A percentile compares a stretch with the other conserved stretches of the same genome.
phyloP scores from a whole-genome alignment of 2,113 vertebrate species.

The Hymenochirus boettgeri region DNA sequence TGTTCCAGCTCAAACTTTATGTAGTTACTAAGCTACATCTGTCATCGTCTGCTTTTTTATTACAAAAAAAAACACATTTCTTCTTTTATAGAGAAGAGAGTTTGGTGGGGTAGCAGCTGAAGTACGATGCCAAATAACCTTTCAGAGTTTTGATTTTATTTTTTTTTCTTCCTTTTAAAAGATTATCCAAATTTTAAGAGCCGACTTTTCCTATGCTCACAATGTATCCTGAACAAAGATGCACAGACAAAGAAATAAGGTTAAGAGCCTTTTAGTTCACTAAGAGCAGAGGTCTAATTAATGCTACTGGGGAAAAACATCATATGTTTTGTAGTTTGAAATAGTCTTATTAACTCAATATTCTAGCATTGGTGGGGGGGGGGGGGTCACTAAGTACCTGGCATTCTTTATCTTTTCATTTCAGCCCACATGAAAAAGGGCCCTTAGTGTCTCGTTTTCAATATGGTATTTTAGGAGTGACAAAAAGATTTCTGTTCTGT shows the following conservation, averaged over 20 bases:
- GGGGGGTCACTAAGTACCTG: constrained; percentile 34
- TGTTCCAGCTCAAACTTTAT: background rate
- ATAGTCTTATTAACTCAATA: constrained; percentile 21
- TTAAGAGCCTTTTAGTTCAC: constrained; percentile 36
- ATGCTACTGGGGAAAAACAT: constrained; percentile 17
- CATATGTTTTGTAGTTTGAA: constrained; percentile 33
- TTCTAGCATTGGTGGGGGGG: constrained; percentile 7
- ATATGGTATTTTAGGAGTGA: constrained; percentile 18
- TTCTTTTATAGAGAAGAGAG: background rate
- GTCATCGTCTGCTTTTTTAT: background rate
- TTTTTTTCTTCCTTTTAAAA: background rate
- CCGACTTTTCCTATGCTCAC: rapidly evolving
- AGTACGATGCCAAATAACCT: constrained; percentile 2
- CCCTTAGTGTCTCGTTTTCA: constrained; percentile 43
- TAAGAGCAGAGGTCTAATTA: constrained; percentile 47
- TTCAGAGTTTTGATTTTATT: background rate
- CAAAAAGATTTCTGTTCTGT: constrained; percentile 35
- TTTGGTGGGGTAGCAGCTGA: background rate
- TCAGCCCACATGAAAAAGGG: constrained; percentile 43
- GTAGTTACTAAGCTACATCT: background rate
- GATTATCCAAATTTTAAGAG: constrained; percentile 29
- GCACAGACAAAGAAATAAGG: constrained; percentile 24
- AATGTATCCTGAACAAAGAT: constrained; percentile 10
- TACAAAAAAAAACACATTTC: background rate
- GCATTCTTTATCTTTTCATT: constrained; percentile 44